A percentile compares a stretch with the other conserved stretches of the same genome.
Conservation (phyloP, 2,888 invertebrate species). For the Ellobium chinense region DNA sequence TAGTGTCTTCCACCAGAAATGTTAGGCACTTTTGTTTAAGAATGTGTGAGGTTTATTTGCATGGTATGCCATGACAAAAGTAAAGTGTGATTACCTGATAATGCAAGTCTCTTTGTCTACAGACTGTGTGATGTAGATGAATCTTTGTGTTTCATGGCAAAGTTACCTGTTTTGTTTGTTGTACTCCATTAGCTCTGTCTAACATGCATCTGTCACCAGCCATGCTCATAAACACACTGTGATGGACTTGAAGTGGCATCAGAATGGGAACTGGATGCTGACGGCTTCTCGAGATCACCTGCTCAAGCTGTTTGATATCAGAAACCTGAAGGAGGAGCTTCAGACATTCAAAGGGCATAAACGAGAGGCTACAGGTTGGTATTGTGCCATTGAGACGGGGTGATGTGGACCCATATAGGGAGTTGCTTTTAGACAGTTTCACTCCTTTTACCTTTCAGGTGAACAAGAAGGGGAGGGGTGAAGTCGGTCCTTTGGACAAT, state of each 20-base stretch:
- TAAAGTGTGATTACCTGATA: no score
- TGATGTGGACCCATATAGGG: not conserved
- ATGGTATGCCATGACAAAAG: no score
- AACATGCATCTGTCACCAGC: no score
- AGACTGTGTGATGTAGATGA: no score
- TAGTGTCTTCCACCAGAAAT: no score
- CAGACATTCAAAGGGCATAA: slow-evolving; percentile 99
- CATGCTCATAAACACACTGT: slow-evolving; percentile 99
- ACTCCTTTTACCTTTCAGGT: no score
- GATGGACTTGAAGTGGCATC: slow-evolving; percentile 99
- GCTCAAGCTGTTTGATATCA: slow-evolving; percentile 97
- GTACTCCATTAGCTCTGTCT: not conserved
- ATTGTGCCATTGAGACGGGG: not conserved
- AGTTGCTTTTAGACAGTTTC: not conserved
- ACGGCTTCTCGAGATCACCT: slow-evolving; percentile 99
- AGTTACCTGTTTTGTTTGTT: not conserved
- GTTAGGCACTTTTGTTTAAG: no score
- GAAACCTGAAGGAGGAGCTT: slow-evolving; percentile 96
- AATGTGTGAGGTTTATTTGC: no score
- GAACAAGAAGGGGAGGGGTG: no score
- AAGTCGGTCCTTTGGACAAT: no score
- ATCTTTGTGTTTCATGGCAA: no score
- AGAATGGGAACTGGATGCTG: slow-evolving; percentile 99
- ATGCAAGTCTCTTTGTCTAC: no score
- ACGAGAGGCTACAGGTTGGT: slow-evolving; percentile 90